Base-by-base conservation (phyloP, 2,797 vertebrate species). In the Peromyscus nudipes region DNA sequence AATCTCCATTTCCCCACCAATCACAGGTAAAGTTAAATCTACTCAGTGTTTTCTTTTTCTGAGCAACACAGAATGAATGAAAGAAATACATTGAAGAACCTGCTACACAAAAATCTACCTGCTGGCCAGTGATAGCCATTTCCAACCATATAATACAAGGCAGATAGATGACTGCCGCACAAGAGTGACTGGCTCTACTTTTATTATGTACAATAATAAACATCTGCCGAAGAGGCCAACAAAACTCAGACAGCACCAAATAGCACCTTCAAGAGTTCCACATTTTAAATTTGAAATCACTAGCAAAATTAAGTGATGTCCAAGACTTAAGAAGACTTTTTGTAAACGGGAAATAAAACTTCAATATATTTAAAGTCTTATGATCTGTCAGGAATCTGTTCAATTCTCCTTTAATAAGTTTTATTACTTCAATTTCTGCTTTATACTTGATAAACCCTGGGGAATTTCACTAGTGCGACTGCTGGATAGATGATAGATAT, bases 281-380 rank as follows among this genome's bases (percentile, higher is more conserved):
- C 60, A 94, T 83, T 89, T 91, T n/a, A 86, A 79, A 94, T 82
- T 14, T 79, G 40, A 17, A 84, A 94, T 88, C 75, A 91, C 29
- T 77, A 55, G 34, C 75, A 95, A 83, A 95, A 93, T 87, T 87
- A 94, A 88, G 64, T 46, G 31, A 73, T 86, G 79, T 19, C 17
- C 49, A 92, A 84, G 37, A 75, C n/a, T 37, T 19, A 82, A 77
- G 40, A 88, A 93, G 17, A 93, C 2, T 37, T 8, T 27, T 92
- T 80, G 65, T 43, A 46, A 4, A 46, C 40, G 13, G 87, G 43
- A 96, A 95, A 89, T 13, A 94, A 86, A 93, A 27, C 21, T 49
- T 79, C n/a, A 77, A 81, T 27, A 43, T 89, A 13, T 76, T 80
- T 92, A 81, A 34, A 37, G 57, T 62, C n/a, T 73, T 81, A 13